Evolutionary conservation across 35 echinoderm and acorn worm species (phyloP), one percentile per base, ranked within the genome.

Genomic region (Apostichopus parvimensis): DNA sequence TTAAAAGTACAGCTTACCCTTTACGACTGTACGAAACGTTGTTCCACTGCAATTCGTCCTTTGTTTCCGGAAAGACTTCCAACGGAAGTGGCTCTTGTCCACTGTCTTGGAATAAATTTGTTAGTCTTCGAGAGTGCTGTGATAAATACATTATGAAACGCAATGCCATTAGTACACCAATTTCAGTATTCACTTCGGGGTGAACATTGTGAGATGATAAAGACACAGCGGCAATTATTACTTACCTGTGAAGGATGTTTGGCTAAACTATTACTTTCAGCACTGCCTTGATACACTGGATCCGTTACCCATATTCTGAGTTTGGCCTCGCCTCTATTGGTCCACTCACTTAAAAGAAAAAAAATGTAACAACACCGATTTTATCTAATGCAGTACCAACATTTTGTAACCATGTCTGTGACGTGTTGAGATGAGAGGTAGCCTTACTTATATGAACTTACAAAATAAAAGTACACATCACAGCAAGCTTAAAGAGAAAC

Each of bases 231-330:
- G n/a, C 7, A 84, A 20, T n/a, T 10, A 12, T 11, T 9, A 59
- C 81, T 84, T 84, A 84, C 81, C 9, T 84, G 18, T 5, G 81
- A 58, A 15, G 81, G 81, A 84, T 15, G 6, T 58, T 84, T 55
- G 58, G 54, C 81, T 84, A 59, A 58, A 15, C 54, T 25, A 18
- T 17, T 84, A 58, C 23, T 59, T 58, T 84, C 81, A 58, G 17
- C 54, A 55, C 18, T 58, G 57, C 56, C 58, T 58, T 84, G 81
- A 84, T 84, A 59, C 57, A 58, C 21, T 18, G 81, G 81, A 59
- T 84, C 81, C 9, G 57, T 59, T 58, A 84, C 24, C 81, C 81
- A 84, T 22, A 84, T 58, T 84, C 56, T 56, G 18, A 84, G 22
- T 15, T 21, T 84, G 15, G 17, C 56, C 20, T 20, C 71, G 6